These are phyloP conservation scores for Panopea generosa DNA, from an alignment of 2,888 invertebrate genomes.

Conservation along the genomic window DNA sequence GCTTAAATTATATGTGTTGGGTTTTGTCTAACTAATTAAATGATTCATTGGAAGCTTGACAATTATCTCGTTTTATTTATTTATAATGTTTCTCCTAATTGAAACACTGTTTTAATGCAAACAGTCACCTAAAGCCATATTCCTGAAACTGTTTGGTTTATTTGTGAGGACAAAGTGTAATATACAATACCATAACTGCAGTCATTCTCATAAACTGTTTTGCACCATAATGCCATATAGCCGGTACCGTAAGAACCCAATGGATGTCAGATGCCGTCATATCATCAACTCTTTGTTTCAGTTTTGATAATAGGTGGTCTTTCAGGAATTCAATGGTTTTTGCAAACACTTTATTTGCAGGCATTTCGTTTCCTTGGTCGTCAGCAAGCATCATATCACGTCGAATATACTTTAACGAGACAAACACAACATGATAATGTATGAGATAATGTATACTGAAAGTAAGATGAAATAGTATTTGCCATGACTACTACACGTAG, in stretches of 20 bases:
- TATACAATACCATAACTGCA: constrained; percentile 34
- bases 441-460: too few species aligned
- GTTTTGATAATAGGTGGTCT: constrained; percentile 29
- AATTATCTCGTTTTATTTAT: too few species aligned
- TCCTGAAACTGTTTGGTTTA: too few species aligned
- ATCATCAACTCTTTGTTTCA: constrained; percentile 23
- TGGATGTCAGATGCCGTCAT: constrained; percentile 31
- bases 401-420: constrained; percentile 17
- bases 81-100: too few species aligned
- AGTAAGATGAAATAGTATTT: too few species aligned
- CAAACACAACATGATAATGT: background rate
- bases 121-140: too few species aligned
- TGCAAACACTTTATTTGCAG: constrained; percentile 52
- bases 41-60: too few species aligned
- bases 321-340: constrained; percentile 47
- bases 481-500: too few species aligned
- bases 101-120: too few species aligned
- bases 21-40: too few species aligned
- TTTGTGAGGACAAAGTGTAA: too few species aligned
- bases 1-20: too few species aligned
- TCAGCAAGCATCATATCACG: constrained; percentile 38
- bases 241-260: constrained; percentile 56
- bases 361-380: constrained; percentile 49
- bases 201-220: constrained; percentile 49
- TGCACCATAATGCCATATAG: constrained; percentile 43